Percentiles rank a stretch among this genome's conserved stretches.
Conservation (phyloP, 1,140 invertebrate genomes). For the Maniola jurtina region DNA sequence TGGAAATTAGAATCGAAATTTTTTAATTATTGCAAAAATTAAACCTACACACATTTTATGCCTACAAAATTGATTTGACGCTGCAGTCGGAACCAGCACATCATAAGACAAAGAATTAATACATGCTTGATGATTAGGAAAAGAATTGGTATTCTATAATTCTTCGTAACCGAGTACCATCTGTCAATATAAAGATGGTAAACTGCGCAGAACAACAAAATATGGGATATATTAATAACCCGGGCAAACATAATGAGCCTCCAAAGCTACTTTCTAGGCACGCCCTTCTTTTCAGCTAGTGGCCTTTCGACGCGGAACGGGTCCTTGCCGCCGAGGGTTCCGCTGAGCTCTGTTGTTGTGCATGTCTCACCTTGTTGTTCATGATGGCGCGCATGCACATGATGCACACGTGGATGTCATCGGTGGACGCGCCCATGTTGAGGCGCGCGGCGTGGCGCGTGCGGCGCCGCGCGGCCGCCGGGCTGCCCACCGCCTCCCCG, state of each 20-base stretch:
- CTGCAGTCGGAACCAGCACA: not conserved
- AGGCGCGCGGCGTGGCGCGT: slow-evolving; percentile 92
- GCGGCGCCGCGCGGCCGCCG: slow-evolving; percentile 77
- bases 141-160: too few species aligned
- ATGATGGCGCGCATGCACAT: slow-evolving; percentile 99
- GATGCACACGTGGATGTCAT: slow-evolving; percentile 99
- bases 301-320: not conserved
- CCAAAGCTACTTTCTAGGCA: too few species aligned
- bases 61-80: too few species aligned
- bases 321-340: not conserved
- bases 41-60: too few species aligned
- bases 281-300: slow-evolving; percentile 6
- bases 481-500: slow-evolving; percentile 53
- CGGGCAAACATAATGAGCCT: too few species aligned
- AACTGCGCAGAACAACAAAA: too few species aligned
- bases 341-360: not conserved
- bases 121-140: too few species aligned
- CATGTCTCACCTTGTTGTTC: slow-evolving; percentile 94
- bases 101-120: not conserved
- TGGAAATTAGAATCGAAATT: too few species aligned
- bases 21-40: too few species aligned
- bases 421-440: slow-evolving; percentile 98
- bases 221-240: too few species aligned
- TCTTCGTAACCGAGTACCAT: too few species aligned
- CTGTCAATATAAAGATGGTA: too few species aligned